Base-by-base conservation (phyloP, 2,797 vertebrate genomes). In the Falco cherrug region DNA sequence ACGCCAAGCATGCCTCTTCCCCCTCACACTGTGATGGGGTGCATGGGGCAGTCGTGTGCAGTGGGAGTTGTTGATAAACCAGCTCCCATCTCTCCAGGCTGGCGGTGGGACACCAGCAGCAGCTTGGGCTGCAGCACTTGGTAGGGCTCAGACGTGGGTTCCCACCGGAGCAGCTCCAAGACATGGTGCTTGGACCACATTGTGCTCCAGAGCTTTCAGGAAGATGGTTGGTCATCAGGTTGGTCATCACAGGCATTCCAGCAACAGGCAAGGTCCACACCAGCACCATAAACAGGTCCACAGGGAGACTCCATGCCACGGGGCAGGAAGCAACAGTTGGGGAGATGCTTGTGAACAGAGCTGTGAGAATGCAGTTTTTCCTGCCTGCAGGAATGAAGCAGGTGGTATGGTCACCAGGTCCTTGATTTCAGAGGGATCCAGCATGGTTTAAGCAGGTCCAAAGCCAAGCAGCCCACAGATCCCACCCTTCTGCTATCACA, bases 221-320 rank as follows among this genome's bases (percentile, higher is more conserved):
- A 69, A 43, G 51, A 12, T 25, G 31, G 17, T 2, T 41, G 35
- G 43, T 43, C 45, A 31, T 28, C 61, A 47, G 33, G 17, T 2
- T 41, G 35, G 43, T 43, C 45, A 31, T 28, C 61, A 47, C 33
- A 60, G 86, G 15, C 41, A 21, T 5, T 51, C 29, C 73, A 86
- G 56, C 43, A 67, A 47, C 6, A 39, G 57, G 31, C 33, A 67
- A 53, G 22, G 33, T 60, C n/a, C 43, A 39, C 19, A 41, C 6
- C 60, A 84, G 84, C 57, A 51, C 3, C 69, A 28, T 11, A 24
- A 79, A 24, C 5, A 59, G 16, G 14, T 54, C 47, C 71, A 37
- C 0, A 0, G 18, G 5, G 29, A 80, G 24, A 41, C 8, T 6
- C 18, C 39, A 13, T 5, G 22, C 5, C 25, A 15, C 1, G 0